These are phyloP conservation scores for Cheirogaleus major DNA, from an alignment of 2,797 vertebrate species.

Conservation along the genomic window DNA sequence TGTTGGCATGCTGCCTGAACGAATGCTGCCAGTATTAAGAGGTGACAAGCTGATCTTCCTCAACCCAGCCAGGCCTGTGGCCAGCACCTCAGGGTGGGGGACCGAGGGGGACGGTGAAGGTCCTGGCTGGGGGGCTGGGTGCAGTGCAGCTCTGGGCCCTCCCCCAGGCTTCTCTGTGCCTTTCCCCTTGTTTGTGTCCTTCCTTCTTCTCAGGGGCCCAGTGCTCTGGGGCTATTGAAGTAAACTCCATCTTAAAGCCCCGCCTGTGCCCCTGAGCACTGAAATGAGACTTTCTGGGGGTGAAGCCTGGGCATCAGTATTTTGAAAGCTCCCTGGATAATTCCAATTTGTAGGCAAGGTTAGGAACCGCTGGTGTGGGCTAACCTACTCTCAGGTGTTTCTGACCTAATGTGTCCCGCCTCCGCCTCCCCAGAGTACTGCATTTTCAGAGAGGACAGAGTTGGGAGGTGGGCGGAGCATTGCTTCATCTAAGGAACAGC, in stretches of 20 bases:
- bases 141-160: neutral
- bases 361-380: neutral
- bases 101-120: accelerated
- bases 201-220: neutral
- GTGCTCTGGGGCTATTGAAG: neutral
- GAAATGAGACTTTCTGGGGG: neutral
- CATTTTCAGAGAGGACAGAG: neutral
- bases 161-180: neutral
- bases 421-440: neutral
- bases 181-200: neutral
- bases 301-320: neutral
- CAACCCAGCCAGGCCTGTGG: neutral
- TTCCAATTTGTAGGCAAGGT: neutral
- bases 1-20: neutral
- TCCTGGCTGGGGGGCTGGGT: neutral
- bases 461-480: neutral
- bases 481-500: neutral
- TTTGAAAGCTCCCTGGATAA: neutral
- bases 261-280: neutral
- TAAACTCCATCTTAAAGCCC: neutral
- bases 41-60: neutral
- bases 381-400: neutral
- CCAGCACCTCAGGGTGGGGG: neutral
- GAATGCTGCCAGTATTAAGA: neutral
- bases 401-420: neutral